A percentile compares a stretch with the other conserved stretches of the same genome.
Conservation (phyloP, 2,797 vertebrate genomes). For the Lagodon rhomboides region DNA sequence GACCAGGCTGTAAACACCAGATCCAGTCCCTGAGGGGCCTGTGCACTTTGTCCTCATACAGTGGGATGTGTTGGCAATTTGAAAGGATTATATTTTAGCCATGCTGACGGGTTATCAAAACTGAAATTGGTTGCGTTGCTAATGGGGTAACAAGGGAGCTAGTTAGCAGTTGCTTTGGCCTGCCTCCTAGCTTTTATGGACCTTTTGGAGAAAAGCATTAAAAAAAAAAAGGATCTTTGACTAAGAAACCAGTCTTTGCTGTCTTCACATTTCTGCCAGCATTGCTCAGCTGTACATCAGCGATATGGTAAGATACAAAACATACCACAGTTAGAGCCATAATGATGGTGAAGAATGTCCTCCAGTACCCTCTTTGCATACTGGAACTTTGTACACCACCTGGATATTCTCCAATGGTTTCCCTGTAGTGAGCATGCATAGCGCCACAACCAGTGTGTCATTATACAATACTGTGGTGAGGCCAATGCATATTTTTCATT, state of each 20-base stretch:
- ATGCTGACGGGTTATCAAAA: conserved; percentile 59
- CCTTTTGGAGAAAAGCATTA: conserved; percentile 30
- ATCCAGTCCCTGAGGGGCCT: conserved; percentile 36
- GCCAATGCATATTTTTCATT: conserved; percentile 85
- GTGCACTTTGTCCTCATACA: conserved; percentile 17
- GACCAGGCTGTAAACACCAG: conserved; percentile 55
- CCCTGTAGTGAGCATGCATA: conserved; percentile 74
- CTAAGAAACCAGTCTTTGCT: conserved; percentile 32
- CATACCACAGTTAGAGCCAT: conserved; percentile 20
- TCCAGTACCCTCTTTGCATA: conserved; percentile 57
- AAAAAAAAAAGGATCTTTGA: conserved; percentile 17
- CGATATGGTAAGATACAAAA: conserved; percentile 27
- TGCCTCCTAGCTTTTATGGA: conserved; percentile 39
- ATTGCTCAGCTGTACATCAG: conserved; percentile 32
- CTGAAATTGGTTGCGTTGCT: conserved; percentile 56
- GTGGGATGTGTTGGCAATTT: conserved; percentile 38
- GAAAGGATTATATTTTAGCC: conserved; percentile 51
- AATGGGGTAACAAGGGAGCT: conserved; percentile 59
- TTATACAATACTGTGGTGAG: conserved; percentile 86
- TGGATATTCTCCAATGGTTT: conserved; percentile 77
- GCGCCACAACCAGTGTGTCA: conserved; percentile 81
- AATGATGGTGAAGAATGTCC: conserved; percentile 44
- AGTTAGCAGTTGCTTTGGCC: conserved; percentile 51
- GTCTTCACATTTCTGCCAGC: conserved; percentile 36
- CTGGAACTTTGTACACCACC: conserved; percentile 69